Conservation (phyloP, 2,113 vertebrate species). For the Edolisoma coerulescens region DNA sequence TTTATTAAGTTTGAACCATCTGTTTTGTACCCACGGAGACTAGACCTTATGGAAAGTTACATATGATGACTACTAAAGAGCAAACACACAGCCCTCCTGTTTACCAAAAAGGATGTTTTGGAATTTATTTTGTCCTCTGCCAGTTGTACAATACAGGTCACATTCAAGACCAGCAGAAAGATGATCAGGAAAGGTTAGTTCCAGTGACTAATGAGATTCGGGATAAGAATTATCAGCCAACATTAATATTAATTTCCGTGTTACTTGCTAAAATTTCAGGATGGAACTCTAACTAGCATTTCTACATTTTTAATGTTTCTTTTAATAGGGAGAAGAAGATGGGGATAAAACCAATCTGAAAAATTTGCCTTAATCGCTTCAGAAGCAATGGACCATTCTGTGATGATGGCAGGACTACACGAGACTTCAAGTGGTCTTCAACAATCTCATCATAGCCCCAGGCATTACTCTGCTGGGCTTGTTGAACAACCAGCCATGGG, state of each 20-base stretch:
- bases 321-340: background rate
- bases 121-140: background rate
- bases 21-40: background rate
- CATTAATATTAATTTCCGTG: background rate
- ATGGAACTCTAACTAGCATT: background rate
- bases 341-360: background rate
- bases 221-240: background rate
- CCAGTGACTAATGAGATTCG: background rate
- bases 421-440: background rate
- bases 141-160: background rate
- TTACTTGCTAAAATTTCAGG: background rate
- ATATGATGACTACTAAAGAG: background rate
- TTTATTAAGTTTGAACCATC: constrained; percentile 8
- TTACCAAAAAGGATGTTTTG: background rate
- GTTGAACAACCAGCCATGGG: background rate
- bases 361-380: background rate
- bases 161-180: background rate
- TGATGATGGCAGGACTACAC: background rate
- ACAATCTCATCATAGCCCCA: background rate
- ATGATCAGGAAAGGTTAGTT: background rate
- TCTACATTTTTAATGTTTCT: background rate
- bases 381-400: background rate
- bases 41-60: background rate
- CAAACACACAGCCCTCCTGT: background rate
- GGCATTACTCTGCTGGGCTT: background rate